Conservation (phyloP, 2,888 invertebrate species). For the Mylabris sibirica region DNA sequence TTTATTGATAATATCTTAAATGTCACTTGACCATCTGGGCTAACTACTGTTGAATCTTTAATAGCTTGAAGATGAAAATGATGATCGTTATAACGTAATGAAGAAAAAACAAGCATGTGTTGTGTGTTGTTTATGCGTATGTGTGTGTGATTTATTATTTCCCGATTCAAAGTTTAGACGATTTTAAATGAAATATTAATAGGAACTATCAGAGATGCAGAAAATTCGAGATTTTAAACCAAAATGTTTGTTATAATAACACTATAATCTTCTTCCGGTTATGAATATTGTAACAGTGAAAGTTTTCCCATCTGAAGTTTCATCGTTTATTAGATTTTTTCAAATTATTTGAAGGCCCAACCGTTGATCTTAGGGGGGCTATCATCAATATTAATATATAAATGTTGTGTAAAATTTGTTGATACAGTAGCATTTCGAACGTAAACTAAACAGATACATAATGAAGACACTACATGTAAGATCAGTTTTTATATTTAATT, state of each 20-base stretch:
- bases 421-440: constrained; percentile 34
- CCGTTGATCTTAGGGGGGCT: constrained; percentile 40
- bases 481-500: not conserved
- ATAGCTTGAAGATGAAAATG: not conserved
- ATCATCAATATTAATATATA: constrained; percentile 48
- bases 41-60: not conserved
- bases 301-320: constrained; percentile 44
- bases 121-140: not conserved
- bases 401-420: constrained; percentile 39
- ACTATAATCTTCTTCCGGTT: constrained; percentile 35
- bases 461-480: constrained; percentile 51
- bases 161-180: not conserved
- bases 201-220: not conserved
- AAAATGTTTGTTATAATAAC: constrained; percentile 25
- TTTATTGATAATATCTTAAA: not conserved
- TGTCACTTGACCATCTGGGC: not conserved
- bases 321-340: constrained; percentile 38
- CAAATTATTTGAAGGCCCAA: constrained; percentile 38
- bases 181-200: not conserved
- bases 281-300: constrained; percentile 46
- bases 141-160: not conserved
- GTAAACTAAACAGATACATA: constrained; percentile 40
- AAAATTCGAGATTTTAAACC: constrained; percentile 12
- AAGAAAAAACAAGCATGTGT: not conserved
- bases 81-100: not conserved